These are phyloP conservation scores for Antigone vipio DNA, from an alignment of 2,113 vertebrate genomes.

Conservation along the genomic window DNA sequence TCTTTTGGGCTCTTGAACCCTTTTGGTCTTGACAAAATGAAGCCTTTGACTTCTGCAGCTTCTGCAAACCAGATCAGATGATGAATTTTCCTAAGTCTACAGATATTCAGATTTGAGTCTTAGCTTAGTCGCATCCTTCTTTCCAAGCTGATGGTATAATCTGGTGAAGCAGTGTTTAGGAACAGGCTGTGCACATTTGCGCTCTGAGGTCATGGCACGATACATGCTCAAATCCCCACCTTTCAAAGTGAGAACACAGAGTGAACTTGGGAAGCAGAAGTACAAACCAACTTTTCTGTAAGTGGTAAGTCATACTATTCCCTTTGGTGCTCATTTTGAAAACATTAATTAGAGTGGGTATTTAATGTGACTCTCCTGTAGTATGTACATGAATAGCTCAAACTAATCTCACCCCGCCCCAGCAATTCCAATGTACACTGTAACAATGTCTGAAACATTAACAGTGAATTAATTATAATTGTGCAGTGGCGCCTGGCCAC, in stretches of 20 bases:
- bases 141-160: background rate
- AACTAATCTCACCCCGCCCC: constrained; percentile 46
- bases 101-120: background rate
- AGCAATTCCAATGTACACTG: constrained; percentile 41
- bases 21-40: background rate
- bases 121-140: background rate
- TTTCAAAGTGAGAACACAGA: background rate
- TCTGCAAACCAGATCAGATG: background rate
- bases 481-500: constrained; percentile 65
- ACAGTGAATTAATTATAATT: constrained; percentile 65
- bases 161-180: background rate
- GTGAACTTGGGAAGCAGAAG: background rate
- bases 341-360: constrained; percentile 44
- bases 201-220: background rate
- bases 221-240: background rate
- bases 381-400: constrained; percentile 19
- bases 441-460: constrained; percentile 54
- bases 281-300: background rate
- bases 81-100: background rate
- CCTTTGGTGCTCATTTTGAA: constrained; percentile 34
- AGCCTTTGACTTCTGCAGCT: background rate
- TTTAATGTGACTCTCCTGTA: constrained; percentile 51
- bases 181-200: background rate
- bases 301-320: background rate
- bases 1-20: background rate